A percentile compares a stretch with the other conserved stretches of the same genome.
phyloP scores from a whole-genome alignment of 30 jellyfish, hydroid and myxozoan species.

The Aurelia sp. region DNA sequence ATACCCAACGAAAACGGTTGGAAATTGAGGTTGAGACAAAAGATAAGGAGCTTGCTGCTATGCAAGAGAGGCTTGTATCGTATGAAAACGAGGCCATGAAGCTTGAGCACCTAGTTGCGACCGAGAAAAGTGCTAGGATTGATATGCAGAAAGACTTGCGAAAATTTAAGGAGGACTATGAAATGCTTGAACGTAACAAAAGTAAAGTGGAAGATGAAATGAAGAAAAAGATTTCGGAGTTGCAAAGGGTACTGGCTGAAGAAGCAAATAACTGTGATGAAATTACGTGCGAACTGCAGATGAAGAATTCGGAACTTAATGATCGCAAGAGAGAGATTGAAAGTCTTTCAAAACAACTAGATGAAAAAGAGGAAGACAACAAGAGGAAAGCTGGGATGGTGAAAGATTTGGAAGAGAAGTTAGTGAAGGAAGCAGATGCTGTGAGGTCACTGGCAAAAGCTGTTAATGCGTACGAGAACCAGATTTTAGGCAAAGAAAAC shows the following conservation, averaged over 20 bases:
- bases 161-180: not conserved
- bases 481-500: not conserved
- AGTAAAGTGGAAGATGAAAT: not conserved
- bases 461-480: not conserved
- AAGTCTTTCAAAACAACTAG: not conserved
- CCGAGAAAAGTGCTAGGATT: constrained; percentile 3
- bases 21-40: constrained; percentile 17
- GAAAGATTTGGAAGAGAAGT: not conserved
- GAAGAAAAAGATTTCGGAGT: not conserved
- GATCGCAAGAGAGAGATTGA: constrained; percentile 1
- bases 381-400: not conserved
- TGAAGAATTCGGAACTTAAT: not conserved
- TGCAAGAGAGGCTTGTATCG: not conserved
- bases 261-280: constrained; percentile 12
- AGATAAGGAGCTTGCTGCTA: constrained; percentile 5
- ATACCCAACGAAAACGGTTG: not conserved
- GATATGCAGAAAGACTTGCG: constrained; percentile 2
- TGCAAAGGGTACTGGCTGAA: not conserved
- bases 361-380: not conserved
- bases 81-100: constrained; percentile 3
- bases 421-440: not conserved
- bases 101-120: constrained; percentile 3
- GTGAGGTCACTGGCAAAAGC: not conserved
- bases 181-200: not conserved
- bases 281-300: not conserved